These are phyloP conservation scores for Alectoris magna DNA, from an alignment of 2,797 vertebrate genomes.

Conservation along the genomic window DNA sequence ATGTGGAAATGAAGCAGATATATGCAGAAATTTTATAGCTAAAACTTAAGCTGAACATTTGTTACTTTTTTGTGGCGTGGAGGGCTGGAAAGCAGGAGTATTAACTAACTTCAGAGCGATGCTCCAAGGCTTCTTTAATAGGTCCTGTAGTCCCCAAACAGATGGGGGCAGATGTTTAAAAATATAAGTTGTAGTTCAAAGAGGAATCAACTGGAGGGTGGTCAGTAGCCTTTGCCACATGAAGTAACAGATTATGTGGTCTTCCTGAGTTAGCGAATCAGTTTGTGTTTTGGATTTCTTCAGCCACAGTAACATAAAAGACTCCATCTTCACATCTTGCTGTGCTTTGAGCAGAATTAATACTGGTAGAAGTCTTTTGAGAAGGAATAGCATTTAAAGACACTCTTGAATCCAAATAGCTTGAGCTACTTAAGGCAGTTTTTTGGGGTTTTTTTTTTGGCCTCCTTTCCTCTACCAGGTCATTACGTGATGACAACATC, in stretches of 20 bases:
- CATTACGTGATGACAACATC: background rate
- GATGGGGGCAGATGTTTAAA: background rate
- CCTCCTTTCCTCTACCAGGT: background rate
- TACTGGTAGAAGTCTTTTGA: background rate
- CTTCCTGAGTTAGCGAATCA: background rate
- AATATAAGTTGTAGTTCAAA: background rate
- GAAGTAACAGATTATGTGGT: background rate
- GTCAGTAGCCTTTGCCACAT: background rate
- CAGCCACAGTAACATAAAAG: background rate
- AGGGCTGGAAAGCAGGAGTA: background rate
- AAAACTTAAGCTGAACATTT: background rate
- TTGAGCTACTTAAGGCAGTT: background rate
- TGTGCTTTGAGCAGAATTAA: background rate
- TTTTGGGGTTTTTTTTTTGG: background rate
- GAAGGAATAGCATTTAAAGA: background rate
- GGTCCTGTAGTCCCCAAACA: accelerated
- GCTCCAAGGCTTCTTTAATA: background rate
- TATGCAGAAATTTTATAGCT: background rate
- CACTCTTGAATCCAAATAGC: background rate
- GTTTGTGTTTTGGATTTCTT: background rate
- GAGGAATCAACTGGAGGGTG: background rate
- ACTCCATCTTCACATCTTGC: background rate
- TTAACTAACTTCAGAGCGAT: background rate
- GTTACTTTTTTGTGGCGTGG: background rate
- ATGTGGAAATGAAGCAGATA: slow-evolving; percentile 24